Conservation (phyloP, 2,888 invertebrate species). For the Chamaedrilus cognettii region DNA sequence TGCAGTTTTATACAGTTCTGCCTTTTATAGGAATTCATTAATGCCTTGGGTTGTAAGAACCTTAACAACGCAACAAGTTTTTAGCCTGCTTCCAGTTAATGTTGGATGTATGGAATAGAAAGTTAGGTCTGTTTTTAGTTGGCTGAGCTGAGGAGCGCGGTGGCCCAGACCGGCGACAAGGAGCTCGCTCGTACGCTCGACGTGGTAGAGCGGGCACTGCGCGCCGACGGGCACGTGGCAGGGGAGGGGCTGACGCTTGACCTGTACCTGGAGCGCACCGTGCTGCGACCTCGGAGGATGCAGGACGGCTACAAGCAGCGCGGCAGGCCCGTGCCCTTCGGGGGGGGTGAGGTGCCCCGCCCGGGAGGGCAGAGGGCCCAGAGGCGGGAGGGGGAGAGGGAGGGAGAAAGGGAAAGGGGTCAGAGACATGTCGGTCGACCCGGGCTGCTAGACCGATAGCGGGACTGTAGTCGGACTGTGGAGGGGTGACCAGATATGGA, state of each 20-base stretch:
- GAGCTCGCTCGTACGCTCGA: slow-evolving; percentile 7
- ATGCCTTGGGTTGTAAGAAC: too few species aligned
- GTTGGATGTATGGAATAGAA: too few species aligned
- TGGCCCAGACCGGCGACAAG: slow-evolving; percentile 4
- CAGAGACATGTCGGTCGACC: neutral
- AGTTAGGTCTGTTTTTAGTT: too few species aligned
- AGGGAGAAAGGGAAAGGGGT: too few species aligned
- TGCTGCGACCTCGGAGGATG: slow-evolving; percentile 19
- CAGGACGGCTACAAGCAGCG: slow-evolving; percentile 29
- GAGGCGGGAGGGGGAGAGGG: too few species aligned
- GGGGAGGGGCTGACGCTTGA: neutral
- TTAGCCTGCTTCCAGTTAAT: too few species aligned
- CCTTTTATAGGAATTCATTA: too few species aligned
- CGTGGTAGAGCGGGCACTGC: slow-evolving; percentile 8
- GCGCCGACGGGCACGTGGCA: neutral
- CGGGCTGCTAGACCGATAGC: neutral
- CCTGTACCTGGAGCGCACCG: slow-evolving; percentile 16
- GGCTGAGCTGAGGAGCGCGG: neutral
- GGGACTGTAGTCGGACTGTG: neutral
- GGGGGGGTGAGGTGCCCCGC: neutral
- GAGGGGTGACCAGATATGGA: too few species aligned
- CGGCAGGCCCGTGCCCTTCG: slow-evolving; percentile 4
- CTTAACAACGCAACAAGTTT: too few species aligned
- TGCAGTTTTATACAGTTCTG: too few species aligned
- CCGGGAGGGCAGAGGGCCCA: neutral